Base-by-base conservation (phyloP, 2,797 vertebrate genomes). In the Strix occidentalis region DNA sequence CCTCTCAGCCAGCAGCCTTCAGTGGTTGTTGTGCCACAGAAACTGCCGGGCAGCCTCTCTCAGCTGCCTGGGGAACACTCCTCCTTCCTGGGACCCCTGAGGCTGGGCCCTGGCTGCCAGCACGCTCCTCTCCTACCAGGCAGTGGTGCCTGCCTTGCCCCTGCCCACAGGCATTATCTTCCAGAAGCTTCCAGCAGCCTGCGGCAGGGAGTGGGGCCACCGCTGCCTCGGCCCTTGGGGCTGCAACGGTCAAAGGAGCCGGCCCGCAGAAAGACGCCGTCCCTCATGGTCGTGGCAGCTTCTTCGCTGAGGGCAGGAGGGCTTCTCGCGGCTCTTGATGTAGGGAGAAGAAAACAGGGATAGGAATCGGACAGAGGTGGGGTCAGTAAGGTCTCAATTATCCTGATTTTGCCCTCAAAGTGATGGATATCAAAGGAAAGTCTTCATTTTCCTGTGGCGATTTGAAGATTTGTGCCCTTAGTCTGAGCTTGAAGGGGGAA, bases 51-150 rank as follows among this genome's bases (percentile, higher is more conserved):
- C 29, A 35, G 45, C 39, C 18, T 45, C 24, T 29, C 18, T 9
- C 25, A 2, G 16, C 31, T 12, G 25, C 26, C 31, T 2, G 5
- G 35, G 33, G 35, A 84, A 14, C 9, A 10, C 41, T 23, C 8
- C 13, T 43, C 26, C 68, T 70, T 37, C 45, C 56, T 10, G 1
- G 21, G 20, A 1, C 8, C 31, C 12, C 7, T 2, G 19, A 16
- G 18, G 21, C 15, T 5, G 1, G 24, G 5, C 17, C 14, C 5
- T 0, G 0, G 64, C 29, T 10, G 7, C 8, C 75, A 66, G 16
- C 17, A 41, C 53, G 5, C 6, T 35, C 29, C 7, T 8, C 14
- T 31, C 61, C 17, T 3, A 24, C 9, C 31, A 3, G 14, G 14
- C 35, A 16, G 39, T 1, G 1, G 11, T 26, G n/a, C 13, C 33